Evolutionary conservation across 2,888 invertebrate species (phyloP), one percentile per base, ranked within the genome.

Genomic region (Drosophila crucigera): DNA sequence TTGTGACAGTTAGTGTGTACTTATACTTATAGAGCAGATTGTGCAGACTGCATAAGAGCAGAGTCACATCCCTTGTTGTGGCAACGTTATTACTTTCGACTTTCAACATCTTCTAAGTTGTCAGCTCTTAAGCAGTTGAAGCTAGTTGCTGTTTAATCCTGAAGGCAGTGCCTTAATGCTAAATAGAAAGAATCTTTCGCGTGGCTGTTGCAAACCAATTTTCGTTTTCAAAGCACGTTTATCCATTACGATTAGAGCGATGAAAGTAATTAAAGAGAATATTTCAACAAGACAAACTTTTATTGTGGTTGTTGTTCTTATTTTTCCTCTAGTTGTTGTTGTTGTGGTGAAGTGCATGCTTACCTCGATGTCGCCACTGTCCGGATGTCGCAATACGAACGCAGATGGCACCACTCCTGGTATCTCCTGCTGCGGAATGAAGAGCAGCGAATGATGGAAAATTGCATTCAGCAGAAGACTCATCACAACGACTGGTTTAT

Each of bases 401-500:
- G 96, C 96, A 64, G 96, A 95, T 60, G 97, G 96, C 93, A 96
- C 95, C 85, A 95, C 95, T 70, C 96, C 96, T 7, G 96, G 96
- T 41, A 95, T 96, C 94, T 97, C 97, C 94, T 96, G 96, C 89
- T 96, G 96, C 31, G 97, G 97, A 87, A 97, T 96, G 84, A 96
- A 94, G 60, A 97, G 94, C 84, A 98, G 94, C 5, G 96, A 95
- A 91, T 97, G 96, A 92, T 97, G 97, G 84, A 97, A 96, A 3
- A 96, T 94, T 7, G 97, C 97, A 85, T 97, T 97, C 74, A 97
- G 93, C 67, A 97, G 94, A 80, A 97, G 94, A 68, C 97, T 96
- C 68, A 96, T 94, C 78, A 97, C 96, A 69, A 98, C 96, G 31
- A 97, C 96, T 0, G 96, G 95, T 92, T 97, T 97, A 94, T 97